phyloP scores from a whole-genome alignment of 2,113 vertebrate species.

The Rhabdomys dilectus region DNA sequence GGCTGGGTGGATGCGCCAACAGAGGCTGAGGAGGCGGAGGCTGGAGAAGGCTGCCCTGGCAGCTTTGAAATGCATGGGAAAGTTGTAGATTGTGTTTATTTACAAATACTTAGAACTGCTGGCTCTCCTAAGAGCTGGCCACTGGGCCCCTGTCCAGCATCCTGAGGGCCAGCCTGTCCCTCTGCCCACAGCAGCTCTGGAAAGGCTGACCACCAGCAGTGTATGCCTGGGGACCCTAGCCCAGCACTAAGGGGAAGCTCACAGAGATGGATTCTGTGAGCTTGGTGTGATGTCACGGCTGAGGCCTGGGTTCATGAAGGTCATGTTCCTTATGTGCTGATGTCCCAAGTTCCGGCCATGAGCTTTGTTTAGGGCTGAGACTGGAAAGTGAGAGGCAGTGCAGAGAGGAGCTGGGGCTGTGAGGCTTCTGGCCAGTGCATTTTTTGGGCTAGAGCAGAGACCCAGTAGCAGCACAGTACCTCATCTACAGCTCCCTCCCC shows the following conservation, averaged over 20 bases:
- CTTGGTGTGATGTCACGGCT: neutral
- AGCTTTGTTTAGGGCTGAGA: neutral
- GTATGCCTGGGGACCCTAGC: too few relatives aligned
- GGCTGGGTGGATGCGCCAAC: neutral
- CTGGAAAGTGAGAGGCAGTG: neutral
- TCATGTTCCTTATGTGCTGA: neutral
- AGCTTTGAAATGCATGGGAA: conserved; percentile 17
- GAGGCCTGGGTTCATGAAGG: neutral
- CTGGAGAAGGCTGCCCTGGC: neutral
- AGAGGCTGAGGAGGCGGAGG: conserved; percentile 33
- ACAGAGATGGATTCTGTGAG: neutral
- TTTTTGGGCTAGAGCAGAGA: too few relatives aligned
- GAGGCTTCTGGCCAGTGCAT: neutral
- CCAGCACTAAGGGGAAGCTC: accelerated
- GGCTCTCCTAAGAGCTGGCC: conserved; percentile 35
- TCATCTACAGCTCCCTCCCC: neutral
- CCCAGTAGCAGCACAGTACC: too few relatives aligned
- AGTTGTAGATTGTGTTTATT: neutral
- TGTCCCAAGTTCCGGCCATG: neutral
- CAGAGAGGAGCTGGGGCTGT: neutral
- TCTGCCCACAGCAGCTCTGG: neutral
- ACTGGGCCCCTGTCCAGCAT: neutral
- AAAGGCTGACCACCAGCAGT: neutral
- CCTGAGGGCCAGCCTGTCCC: neutral
- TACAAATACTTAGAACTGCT: neutral